A percentile compares a stretch with the other conserved stretches of the same genome.
phyloP scores from a whole-genome alignment of 30 jellyfish, hydroid and myxozoan genomes.

The Calvadosia cruxmelitensis region DNA sequence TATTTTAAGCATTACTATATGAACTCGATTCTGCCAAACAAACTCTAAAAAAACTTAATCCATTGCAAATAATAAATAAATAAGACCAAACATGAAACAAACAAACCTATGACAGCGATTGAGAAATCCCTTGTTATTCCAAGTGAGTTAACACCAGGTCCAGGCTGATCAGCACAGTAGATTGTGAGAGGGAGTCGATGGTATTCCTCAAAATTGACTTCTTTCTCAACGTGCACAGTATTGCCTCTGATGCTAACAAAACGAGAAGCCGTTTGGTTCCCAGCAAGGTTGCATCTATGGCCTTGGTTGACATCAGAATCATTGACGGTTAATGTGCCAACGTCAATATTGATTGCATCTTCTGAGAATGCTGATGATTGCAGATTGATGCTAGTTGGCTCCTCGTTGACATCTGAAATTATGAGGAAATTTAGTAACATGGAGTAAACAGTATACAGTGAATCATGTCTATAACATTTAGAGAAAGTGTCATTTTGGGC shows the following conservation, averaged over 20 bases:
- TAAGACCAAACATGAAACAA: background rate
- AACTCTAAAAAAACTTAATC: no score
- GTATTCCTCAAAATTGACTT: slow-evolving; percentile 22
- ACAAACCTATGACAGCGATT: slow-evolving; percentile 31
- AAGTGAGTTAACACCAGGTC: slow-evolving; percentile 6
- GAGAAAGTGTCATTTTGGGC: no score
- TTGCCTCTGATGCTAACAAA: slow-evolving; percentile 9
- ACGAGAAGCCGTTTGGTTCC: slow-evolving; percentile 12
- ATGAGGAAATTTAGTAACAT: no score
- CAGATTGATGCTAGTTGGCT: slow-evolving; percentile 28
- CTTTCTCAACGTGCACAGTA: slow-evolving; percentile 14
- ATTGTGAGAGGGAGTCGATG: slow-evolving; percentile 18
- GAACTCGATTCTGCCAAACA: no score
- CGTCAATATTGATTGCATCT: slow-evolving; percentile 8
- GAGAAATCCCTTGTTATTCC: slow-evolving; percentile 17
- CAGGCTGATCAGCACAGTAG: slow-evolving; percentile 20
- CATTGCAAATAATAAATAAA: no score
- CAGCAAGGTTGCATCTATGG: slow-evolving; percentile 22
- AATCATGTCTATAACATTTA: no score
- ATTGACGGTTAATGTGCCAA: slow-evolving; percentile 23
- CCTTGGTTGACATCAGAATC: slow-evolving; percentile 47
- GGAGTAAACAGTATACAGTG: no score
- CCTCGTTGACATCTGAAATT: slow-evolving; percentile 72
- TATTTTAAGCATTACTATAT: no score
- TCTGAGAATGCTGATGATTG: slow-evolving; percentile 9